Evolutionary conservation across 2,888 invertebrate species (phyloP).

Genomic region (Cinara cedri): DNA sequence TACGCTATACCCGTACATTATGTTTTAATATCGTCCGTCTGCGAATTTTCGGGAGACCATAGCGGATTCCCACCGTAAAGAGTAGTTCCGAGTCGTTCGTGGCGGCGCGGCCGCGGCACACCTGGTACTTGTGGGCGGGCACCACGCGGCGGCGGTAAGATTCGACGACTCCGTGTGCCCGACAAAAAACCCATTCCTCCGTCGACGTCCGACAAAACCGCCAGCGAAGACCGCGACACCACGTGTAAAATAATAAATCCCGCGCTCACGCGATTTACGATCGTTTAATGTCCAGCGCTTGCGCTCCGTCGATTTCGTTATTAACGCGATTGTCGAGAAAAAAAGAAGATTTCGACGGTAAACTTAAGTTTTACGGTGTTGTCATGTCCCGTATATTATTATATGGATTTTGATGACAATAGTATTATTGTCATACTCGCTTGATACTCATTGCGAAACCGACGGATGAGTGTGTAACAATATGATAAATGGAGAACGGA

Average conservation of each 20-base stretch:
- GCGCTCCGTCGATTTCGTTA: neutral
- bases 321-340: too few species aligned
- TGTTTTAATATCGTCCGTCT: neutral
- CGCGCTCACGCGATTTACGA: too few species aligned
- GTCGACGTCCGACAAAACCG: neutral
- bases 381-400: too few species aligned
- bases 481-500: slow-evolving; percentile 46
- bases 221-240: neutral
- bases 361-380: neutral
- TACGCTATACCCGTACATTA: too few species aligned
- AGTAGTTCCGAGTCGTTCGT: neutral
- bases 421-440: neutral
- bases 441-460: neutral
- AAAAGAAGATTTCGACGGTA: neutral
- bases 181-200: neutral
- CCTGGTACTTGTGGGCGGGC: slow-evolving; percentile 21
- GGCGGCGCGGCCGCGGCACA: neutral
- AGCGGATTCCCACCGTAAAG: neutral
- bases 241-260: too few species aligned
- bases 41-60: slow-evolving; percentile 3
- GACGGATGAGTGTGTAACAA: neutral
- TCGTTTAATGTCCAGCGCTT: too few species aligned
- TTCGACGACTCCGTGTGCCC: neutral
- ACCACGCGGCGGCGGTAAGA: neutral
- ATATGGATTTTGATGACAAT: neutral